Base-by-base conservation (phyloP, 2,888 invertebrate genomes). In the Torymus tubicola region DNA sequence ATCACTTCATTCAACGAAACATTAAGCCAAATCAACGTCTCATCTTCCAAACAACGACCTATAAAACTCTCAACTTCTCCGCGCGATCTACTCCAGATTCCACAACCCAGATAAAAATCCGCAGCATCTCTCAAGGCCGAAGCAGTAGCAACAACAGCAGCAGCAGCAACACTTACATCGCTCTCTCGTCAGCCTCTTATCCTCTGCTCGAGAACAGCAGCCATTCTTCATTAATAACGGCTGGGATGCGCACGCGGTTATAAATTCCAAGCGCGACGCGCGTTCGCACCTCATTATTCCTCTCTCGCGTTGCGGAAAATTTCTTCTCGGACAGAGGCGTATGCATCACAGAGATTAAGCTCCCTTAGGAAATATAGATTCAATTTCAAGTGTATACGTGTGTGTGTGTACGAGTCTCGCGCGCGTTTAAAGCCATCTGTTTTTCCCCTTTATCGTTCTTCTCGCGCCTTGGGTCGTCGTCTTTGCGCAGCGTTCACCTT, bases 201-300 rank as follows among this genome's bases (percentile, higher is more conserved):
- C 52, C 31, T 42, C 8, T 8, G 42, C 42, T 12, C 13, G 10
- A 11, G 42, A 24, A 50, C 18, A 14, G 42, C 21, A 53, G 24
- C 58, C 21, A 76, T 77, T 77, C 63, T 77, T 76, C 81, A 72
- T 81, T 81, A 81, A 72, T 77, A 81, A 77, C 64, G 18, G 42
- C 53, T 5, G 14, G 53, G 1, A 1, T 5, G 31, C 31, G 5
- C 42, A 8, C 42, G 42, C 8, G 52, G 64, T 69, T 71, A 67
- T 76, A 67, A 80, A 77, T 81, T 73, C 64, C 60, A 52, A 13
- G 12, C 11, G 63, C 18, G n/a, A 18, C 72, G 64, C 72, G 71
- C 69, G 69, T 81, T 64, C 68, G 64, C 71, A 69, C 72, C 73
- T 81, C 72, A 60, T 81, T 77, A 76, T 73, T 68, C 8, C 42